These are phyloP conservation scores for Tribolium freemani DNA, from an alignment of 2,888 invertebrate species.

Conservation along the genomic window DNA sequence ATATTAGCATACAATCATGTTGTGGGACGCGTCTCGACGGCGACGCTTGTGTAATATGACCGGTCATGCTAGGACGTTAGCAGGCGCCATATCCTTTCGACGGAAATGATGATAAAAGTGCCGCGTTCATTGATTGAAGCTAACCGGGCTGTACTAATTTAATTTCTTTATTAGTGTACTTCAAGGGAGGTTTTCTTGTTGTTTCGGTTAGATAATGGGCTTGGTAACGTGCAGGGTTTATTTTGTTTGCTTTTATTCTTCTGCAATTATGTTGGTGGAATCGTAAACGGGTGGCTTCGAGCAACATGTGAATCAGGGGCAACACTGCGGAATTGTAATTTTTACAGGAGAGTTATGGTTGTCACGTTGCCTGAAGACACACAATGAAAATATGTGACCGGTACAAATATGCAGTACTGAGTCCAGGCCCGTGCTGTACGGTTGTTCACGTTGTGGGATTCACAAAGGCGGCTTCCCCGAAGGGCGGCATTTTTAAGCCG, in stretches of 20 bases:
- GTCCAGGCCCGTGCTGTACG: too few species aligned
- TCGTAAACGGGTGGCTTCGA: background rate
- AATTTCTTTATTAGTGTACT: background rate
- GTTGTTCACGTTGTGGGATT: too few species aligned
- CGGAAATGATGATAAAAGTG: background rate
- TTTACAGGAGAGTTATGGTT: background rate
- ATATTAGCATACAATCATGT: slow-evolving; percentile 32
- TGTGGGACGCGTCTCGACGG: slow-evolving; percentile 33
- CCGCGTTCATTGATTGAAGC: slow-evolving; percentile 14
- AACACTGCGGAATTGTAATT: background rate
- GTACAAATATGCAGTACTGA: too few species aligned
- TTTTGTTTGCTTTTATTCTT: background rate
- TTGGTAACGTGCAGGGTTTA: background rate
- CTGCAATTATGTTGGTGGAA: background rate
- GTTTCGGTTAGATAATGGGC: background rate
- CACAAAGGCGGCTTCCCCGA: too few species aligned
- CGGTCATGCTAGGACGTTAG: slow-evolving; percentile 26
- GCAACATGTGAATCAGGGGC: background rate
- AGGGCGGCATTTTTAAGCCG: too few species aligned
- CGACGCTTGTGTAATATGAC: slow-evolving; percentile 33
- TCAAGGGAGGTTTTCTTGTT: slow-evolving; percentile 1
- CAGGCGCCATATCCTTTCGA: slow-evolving; percentile 30
- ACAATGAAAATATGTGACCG: background rate
- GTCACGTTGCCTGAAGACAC: background rate
- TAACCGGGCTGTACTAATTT: slow-evolving; percentile 14